Conservation (phyloP, 2,113 vertebrate species). For the Melanotaenia duboulayi region DNA sequence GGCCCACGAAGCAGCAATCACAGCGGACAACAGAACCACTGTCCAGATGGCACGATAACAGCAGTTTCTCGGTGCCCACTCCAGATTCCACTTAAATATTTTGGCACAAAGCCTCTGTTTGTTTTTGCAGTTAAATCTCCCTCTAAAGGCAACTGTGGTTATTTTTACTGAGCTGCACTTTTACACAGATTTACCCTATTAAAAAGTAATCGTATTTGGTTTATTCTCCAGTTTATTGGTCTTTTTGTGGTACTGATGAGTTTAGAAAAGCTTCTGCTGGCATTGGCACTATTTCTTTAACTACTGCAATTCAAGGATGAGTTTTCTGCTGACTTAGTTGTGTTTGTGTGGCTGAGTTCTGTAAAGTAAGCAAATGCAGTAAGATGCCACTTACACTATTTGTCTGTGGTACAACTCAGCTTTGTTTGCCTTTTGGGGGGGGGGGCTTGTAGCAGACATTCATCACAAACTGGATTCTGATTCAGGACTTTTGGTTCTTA, state of each 20-base stretch:
- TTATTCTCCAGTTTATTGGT: not conserved
- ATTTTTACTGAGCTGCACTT: constrained; percentile 9
- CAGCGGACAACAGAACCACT: constrained; percentile 51
- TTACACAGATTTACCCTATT: not conserved
- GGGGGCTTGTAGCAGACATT: not conserved
- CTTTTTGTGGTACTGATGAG: constrained; percentile 1
- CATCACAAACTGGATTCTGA: not conserved
- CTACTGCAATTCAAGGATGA: constrained; percentile 6
- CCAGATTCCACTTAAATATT: constrained; percentile 53
- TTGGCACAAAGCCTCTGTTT: constrained; percentile 54
- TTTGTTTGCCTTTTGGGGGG: not conserved
- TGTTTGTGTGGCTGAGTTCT: constrained; percentile 27
- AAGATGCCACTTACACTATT: constrained; percentile 6
- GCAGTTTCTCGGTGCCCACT: constrained; percentile 43
- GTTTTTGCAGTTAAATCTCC: constrained; percentile 35
- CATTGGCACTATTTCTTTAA: constrained; percentile 6
- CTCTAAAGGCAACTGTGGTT: constrained; percentile 12
- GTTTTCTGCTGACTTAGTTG: constrained; percentile 47
- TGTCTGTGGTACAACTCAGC: constrained; percentile 11
- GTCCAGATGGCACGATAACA: constrained; percentile 48
- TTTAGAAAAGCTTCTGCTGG: constrained; percentile 26
- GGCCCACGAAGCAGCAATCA: constrained; percentile 13
- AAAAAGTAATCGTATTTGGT: not conserved
- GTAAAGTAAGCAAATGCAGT: constrained; percentile 24
- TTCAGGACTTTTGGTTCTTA: not conserved